Conservation (phyloP, 1,140 invertebrate species). For the Conus betulinus region DNA sequence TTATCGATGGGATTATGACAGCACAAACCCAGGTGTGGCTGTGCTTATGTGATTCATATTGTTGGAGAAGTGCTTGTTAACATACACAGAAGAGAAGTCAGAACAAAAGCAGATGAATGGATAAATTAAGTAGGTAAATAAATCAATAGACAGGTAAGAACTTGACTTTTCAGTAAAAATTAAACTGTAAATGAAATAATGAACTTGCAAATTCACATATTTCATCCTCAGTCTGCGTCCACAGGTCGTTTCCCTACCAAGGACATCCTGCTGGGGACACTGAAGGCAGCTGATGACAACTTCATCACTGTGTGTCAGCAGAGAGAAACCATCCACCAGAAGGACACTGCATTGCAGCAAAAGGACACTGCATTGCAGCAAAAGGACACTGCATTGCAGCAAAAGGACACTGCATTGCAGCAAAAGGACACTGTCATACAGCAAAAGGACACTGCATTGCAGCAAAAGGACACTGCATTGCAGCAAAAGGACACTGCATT, state of each 20-base stretch:
- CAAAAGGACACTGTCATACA: constrained; percentile 31
- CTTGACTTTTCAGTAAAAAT: too few species aligned
- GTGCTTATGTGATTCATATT: too few species aligned
- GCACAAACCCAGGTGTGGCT: too few species aligned
- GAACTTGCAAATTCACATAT: not conserved
- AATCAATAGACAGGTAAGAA: too few species aligned
- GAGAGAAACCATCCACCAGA: constrained; percentile 34
- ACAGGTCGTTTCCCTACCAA: constrained; percentile 43
- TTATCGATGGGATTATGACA: too few species aligned
- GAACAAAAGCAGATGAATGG: too few species aligned
- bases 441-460: not conserved
- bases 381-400: constrained; percentile 28
- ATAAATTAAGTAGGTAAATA: too few species aligned
- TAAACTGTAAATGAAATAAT: too few species aligned
- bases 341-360: constrained; percentile 26
- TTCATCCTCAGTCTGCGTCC: not conserved
- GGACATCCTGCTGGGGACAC: constrained; percentile 41
- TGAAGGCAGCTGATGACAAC: constrained; percentile 46
- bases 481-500: constrained; percentile 13
- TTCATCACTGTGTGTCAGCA: constrained; percentile 36
- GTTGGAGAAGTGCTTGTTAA: too few species aligned
- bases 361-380: constrained; percentile 20
- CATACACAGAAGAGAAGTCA: too few species aligned
- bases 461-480: not conserved
- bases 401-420: constrained; percentile 19